Evolutionary conservation across 2,888 invertebrate species (phyloP), one percentile per base, ranked within the genome.

Genomic region (Stomorhina lunata): DNA sequence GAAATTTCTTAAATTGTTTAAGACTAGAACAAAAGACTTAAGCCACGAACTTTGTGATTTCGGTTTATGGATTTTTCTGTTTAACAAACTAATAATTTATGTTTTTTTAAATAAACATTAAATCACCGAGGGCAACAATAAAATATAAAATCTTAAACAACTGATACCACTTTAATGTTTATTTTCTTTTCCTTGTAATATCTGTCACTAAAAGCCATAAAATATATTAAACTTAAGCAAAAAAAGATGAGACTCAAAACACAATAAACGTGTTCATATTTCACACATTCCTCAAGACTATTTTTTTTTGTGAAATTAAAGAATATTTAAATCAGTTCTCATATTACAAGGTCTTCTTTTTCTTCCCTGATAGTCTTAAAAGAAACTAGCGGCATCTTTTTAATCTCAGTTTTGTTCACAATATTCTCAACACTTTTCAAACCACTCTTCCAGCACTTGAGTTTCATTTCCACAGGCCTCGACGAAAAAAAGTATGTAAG

Each of bases 371-470:
- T n/a, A n/a, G n/a, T n/a, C n/a, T n/a, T n/a, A 69, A 4, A 50
- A 34, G 37, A 37, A 73, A 50, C 40, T 73, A 43, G 78, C 79
- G 79, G 79, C 79, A 66, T 79, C 66, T 50, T 69, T 55, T 63
- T 63, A 32, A 63, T 61, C 50, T 61, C 22, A 25, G 50, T 69
- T 77, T 55, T 55, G 55, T 78, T 50, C 37, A 66, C 66, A 40
- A 40, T 50, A 50, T 80, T 79, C 78, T 71, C 72, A 79, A 55
- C 72, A 71, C 77, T 77, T 77, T 32, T 25, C 15, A 77, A 37
- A 61, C 57, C 65, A 63, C 63, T 79, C 55, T 71, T 29, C 65
- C 71, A 72, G 53, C 65, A 79, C 78, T 79, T 72, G 79, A 80
- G 43, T 78, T 71, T 78, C 78, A 68, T 25, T 32, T 22, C 66